These are phyloP conservation scores for Mesopsocus fuscifrons DNA, from an alignment of 2,888 invertebrate genomes.

Conservation along the genomic window DNA sequence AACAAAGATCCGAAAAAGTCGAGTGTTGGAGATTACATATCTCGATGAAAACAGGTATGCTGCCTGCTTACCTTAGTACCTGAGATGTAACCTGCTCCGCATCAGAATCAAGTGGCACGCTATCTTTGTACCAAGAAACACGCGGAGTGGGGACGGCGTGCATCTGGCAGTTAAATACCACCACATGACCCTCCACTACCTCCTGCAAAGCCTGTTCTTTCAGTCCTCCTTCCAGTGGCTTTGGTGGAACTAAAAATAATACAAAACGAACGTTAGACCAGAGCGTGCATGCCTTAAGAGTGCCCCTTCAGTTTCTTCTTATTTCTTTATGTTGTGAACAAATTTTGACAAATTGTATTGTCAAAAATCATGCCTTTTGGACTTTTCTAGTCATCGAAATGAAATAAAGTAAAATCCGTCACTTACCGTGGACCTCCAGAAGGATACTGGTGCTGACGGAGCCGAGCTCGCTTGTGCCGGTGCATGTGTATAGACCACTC, in stretches of 20 bases:
- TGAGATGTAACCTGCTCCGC: not conserved
- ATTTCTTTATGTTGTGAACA: no score
- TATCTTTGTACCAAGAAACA: slow-evolving; percentile 30
- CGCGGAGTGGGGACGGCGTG: slow-evolving; percentile 29
- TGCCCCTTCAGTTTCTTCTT: no score
- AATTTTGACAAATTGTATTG: no score
- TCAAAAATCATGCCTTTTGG: no score
- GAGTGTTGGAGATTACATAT: no score
- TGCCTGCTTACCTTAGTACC: no score
- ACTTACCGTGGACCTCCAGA: not conserved
- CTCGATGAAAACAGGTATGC: no score
- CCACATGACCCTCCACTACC: slow-evolving; percentile 30
- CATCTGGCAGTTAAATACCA: slow-evolving; percentile 31
- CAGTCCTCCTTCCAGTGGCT: not conserved
- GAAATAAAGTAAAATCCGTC: no score
- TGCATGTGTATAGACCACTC: slow-evolving; percentile 27
- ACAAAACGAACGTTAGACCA: no score
- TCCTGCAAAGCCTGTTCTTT: slow-evolving; percentile 16
- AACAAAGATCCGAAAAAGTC: no score
- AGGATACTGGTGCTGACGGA: slow-evolving; percentile 19
- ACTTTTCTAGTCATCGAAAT: no score
- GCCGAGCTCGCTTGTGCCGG: slow-evolving; percentile 26
- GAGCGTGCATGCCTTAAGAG: no score
- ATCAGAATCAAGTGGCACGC: slow-evolving; percentile 16
- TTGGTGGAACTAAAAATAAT: slow-evolving; percentile 8